These are phyloP conservation scores for Bucco capensis DNA, from an alignment of 2,113 vertebrate genomes.

Conservation along the genomic window DNA sequence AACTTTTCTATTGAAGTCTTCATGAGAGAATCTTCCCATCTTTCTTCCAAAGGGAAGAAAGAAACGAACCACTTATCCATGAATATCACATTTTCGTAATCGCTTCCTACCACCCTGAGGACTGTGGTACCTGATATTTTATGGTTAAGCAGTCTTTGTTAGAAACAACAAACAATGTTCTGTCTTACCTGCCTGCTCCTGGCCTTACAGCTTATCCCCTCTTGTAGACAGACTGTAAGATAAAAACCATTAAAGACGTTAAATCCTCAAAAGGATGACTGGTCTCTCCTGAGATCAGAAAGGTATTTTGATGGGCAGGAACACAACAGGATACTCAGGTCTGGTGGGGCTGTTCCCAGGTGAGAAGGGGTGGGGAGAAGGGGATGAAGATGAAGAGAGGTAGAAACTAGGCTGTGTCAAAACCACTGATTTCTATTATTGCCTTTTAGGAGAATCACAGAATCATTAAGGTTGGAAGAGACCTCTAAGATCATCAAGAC, in stretches of 20 bases:
- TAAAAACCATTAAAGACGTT: background rate
- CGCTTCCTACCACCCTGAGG: background rate
- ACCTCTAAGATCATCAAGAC: too few species aligned
- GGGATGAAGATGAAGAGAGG: too few species aligned
- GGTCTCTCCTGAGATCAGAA: background rate
- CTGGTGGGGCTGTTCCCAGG: too few species aligned
- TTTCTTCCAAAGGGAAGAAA: background rate
- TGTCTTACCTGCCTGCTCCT: conserved; percentile 30
- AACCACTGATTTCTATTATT: background rate
- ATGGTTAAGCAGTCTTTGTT: background rate
- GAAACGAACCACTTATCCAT: background rate
- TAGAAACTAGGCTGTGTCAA: too few species aligned
- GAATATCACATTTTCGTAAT: background rate
- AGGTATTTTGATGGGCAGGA: background rate
- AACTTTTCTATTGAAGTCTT: background rate
- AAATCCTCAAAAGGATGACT: background rate
- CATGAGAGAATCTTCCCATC: background rate
- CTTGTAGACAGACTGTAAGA: conserved; percentile 10
- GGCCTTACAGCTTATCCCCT: background rate
- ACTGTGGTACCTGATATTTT: background rate
- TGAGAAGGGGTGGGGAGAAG: too few species aligned
- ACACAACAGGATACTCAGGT: background rate
- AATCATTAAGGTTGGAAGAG: too few species aligned
- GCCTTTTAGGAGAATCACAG: background rate
- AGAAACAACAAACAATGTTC: background rate